Conservation (phyloP, 2,113 vertebrate species). For the Mustela nigripes region DNA sequence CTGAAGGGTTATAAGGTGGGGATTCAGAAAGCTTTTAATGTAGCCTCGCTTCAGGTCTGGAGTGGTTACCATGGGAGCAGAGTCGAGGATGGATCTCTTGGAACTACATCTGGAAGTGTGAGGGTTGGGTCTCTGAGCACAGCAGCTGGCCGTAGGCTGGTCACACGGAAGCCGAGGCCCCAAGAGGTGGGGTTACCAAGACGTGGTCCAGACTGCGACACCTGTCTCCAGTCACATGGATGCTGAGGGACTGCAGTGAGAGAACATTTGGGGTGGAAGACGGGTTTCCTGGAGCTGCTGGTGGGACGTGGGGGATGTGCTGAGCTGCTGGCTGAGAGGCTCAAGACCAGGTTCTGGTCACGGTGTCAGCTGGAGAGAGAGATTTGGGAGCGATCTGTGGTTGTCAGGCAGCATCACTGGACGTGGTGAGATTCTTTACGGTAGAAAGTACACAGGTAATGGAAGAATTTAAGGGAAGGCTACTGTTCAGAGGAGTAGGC, state of each 20-base stretch:
- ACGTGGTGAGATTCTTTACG: too few relatives aligned
- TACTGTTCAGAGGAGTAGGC: background rate
- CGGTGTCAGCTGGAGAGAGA: fast-evolving
- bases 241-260: background rate
- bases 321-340: background rate
- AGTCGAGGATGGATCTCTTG: background rate
- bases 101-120: fast-evolving
- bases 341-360: background rate
- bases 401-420: fast-evolving
- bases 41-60: background rate
- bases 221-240: background rate
- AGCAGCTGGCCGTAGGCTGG: fast-evolving
- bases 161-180: fast-evolving
- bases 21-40: background rate
- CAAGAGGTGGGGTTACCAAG: fast-evolving
- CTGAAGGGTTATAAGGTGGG: background rate
- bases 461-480: background rate
- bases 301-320: fast-evolving
- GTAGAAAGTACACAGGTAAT: background rate
- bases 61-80: background rate
- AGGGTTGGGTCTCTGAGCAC: background rate
- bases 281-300: background rate
- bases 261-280: fast-evolving
- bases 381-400: background rate
- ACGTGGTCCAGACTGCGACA: fast-evolving